Evolutionary conservation across 2,888 invertebrate species (phyloP), one percentile per base, ranked within the genome.

Genomic region (Nomada fabriciana): DNA sequence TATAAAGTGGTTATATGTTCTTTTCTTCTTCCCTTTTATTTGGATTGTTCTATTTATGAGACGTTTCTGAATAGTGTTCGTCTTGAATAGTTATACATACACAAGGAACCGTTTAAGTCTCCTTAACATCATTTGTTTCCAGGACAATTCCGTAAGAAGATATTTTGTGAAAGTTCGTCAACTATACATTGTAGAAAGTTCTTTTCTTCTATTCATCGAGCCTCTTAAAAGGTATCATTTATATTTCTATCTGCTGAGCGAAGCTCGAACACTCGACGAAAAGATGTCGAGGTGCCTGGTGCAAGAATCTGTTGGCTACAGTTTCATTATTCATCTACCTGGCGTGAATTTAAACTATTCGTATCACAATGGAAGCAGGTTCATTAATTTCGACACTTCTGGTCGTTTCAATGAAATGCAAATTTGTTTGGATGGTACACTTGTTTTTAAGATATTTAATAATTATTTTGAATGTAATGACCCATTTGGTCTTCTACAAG

Each of bases 81-180:
- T 1, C 36, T 36, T 36, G 36, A 36, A 36, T 36, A 36, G 36
- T 36, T 36, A 36, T 5, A 36, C 36, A 23, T 18, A 59, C 29
- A n/a, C 52, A 74, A 76, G 43, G 67, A 69, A 78, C 55, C 23
- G 74, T 65, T 70, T 76, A 20, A 52, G 57, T 18, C 42, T 36
- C 43, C 36, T 60, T 23, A 43, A 15, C 47, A 9, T 25, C 25
- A 72, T 67, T 72, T 52, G 59, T 29, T 85, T 83, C 82, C 74
- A 79, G 82, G 71, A 77, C 83, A 72, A 85, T 86, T 69, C 83
- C 67, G 60, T 80, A 70, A 83, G 73, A 72, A 84, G 85, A 85
- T 83, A 83, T 55, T 68, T 76, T 36, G 89, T 86, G 89, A 90
- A 89, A 90, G 89, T 88, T 86, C 72, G 84, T 85, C 86, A 85